Base-by-base conservation (phyloP, 2,888 invertebrate species). In the Gastrophysa polygoni region DNA sequence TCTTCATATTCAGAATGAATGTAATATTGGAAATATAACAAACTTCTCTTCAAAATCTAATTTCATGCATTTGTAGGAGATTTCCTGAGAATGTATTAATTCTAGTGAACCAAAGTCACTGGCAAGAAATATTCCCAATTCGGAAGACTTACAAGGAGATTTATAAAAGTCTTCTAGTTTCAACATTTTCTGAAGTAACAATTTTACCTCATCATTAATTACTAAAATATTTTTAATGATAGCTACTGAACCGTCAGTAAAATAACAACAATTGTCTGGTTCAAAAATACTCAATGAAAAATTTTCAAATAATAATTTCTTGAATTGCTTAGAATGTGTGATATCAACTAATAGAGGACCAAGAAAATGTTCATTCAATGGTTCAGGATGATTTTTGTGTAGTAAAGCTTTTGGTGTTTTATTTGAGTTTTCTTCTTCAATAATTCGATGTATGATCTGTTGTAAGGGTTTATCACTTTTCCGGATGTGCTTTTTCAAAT, bases 251-350 rank as follows among this genome's bases (percentile, higher is more conserved):
- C 8, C 18, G 28, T 28, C 17, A 34, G 54, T 49, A 5, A 43
- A 29, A 18, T 21, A 24, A 51, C 59, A 63, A 63, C 51, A 63
- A 48, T 63, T 63, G 28, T 63, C 52, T 10, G 59, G 56, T 44
- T 34, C 49, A n/a, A 11, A 24, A 10, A 28, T 32, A 24, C 24
- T 46, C 11, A 63, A 44, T 10, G 38, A 11, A 56, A 51, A 63
- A 14, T 46, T 43, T 20, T 56, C 16, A 21, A 64, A 63, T 21
- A 18, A 1, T 11, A 60, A 18, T 60, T 57, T 52, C 34, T 52
- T 44, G 46, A 50, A 63, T 28, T 63, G 63, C 17, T 29, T 38
- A 10, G 24, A 16, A 48, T 43, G n/a, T 21, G 21, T n/a, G 6
- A 29, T 1, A 56, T 46, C 17, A n/a, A 28, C 24, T 7, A 46